Evolutionary conservation across 1,140 invertebrate genomes (phyloP), one percentile per base, ranked within the genome.

Genomic region (Idris sp.): DNA sequence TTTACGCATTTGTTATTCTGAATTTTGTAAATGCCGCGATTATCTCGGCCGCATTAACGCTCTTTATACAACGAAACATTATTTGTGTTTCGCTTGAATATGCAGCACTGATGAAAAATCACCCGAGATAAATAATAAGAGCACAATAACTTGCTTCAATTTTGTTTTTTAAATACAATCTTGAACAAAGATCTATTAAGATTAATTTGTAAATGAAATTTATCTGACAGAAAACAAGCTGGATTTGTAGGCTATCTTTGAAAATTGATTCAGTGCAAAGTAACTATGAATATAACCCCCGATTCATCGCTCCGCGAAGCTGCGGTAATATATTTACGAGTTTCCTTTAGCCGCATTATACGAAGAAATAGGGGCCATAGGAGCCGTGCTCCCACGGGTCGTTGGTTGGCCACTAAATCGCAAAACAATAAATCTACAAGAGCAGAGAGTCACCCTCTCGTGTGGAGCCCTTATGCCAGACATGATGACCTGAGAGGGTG

Each of bases 341-440:
- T 2, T 75, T 64, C 58, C 61, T 75, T 72, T 44, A 58, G 30
- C 61, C 61, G 41, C 41, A 25, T 44, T 74, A 44, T 48, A 35
- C 62, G 31, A 35, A 67, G 65, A 69, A 64, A 69, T 72, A 72
- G 71, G 59, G 56, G 74, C 56, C 58, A 46, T 67, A 49, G 44
- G 51, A 59, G 7, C 46, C 53, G 18, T 69, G 71, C 78, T 81
- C 80, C 74, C 77, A 83, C 79, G 79, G 69, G 72, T 77, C 64
- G 77, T 78, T 62, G 79, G 53, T 77, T 65, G 78, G 77, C 80
- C 83, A 81, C 81, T 82, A 83, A 85, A 87, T 86, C 80, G 77
- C 79, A 77, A 84, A 84, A 85, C 84, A 82, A 87, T 87, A 86
- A 87, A 86, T 87, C 82, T 78, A 74, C 46, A 62, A 69, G 48